These are phyloP conservation scores for Diloba caeruleocephala DNA, from an alignment of 2,888 invertebrate genomes.

Conservation along the genomic window DNA sequence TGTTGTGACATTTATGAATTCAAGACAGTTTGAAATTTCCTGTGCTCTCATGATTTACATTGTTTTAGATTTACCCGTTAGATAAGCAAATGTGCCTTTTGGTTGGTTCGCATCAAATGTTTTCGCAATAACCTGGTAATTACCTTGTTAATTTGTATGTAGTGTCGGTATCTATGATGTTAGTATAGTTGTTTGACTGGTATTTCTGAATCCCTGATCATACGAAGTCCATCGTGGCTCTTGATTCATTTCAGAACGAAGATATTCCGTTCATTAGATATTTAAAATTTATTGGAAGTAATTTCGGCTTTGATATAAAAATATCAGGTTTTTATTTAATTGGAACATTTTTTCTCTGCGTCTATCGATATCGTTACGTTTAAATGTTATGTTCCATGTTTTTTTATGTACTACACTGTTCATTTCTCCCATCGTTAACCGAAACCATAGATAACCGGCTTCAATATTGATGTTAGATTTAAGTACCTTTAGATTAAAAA, in stretches of 20 bases:
- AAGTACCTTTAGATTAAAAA: background rate
- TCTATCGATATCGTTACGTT: constrained; percentile 32
- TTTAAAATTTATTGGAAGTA: constrained; percentile 76
- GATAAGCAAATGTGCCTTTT: constrained; percentile 62
- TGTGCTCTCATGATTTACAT: constrained; percentile 9
- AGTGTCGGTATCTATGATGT: constrained; percentile 79
- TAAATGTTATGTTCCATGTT: constrained; percentile 23
- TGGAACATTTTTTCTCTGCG: constrained; percentile 60
- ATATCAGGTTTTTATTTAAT: constrained; percentile 70
- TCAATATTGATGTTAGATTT: constrained; percentile 4
- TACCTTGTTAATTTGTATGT: constrained; percentile 85
- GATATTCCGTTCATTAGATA: constrained; percentile 77
- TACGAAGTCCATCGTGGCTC: constrained; percentile 66
- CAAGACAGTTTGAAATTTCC: background rate
- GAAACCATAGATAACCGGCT: constrained; percentile 11
- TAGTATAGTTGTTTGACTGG: constrained; percentile 75
- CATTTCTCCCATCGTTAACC: constrained; percentile 25
- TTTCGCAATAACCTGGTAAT: constrained; percentile 81
- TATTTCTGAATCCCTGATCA: constrained; percentile 77
- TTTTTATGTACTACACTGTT: constrained; percentile 39
- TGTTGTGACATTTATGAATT: constrained; percentile 20
- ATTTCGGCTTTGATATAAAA: constrained; percentile 59
- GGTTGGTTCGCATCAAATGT: constrained; percentile 65
- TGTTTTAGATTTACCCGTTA: constrained; percentile 32
- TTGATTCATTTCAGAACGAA: constrained; percentile 74